These are phyloP conservation scores for Vulpes ferrilata DNA, from an alignment of 2,113 vertebrate genomes.

Conservation along the genomic window DNA sequence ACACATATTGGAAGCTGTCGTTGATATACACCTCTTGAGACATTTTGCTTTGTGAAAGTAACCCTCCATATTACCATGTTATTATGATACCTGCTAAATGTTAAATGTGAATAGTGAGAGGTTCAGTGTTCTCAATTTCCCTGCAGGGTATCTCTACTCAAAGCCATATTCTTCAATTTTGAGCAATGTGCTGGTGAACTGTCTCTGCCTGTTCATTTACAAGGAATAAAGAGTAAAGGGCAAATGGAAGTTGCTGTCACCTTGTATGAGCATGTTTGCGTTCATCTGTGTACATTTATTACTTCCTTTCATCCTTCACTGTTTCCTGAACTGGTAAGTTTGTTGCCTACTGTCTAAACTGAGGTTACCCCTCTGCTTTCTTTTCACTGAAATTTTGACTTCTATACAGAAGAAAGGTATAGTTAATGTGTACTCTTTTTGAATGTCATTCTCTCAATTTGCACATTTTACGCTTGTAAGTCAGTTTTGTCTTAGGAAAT, in stretches of 20 bases:
- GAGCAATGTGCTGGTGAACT: constrained; percentile 92
- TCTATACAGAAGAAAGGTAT: background rate
- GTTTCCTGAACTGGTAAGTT: constrained; percentile 93
- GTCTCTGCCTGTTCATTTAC: constrained; percentile 90
- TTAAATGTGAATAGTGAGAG: background rate
- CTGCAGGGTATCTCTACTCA: constrained; percentile 90
- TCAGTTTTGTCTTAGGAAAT: constrained; percentile 28
- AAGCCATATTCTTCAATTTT: constrained; percentile 92
- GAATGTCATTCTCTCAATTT: background rate
- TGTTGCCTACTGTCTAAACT: background rate
- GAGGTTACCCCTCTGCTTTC: background rate
- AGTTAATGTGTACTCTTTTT: background rate
- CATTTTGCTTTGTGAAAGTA: constrained; percentile 47
- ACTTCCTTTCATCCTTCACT: constrained; percentile 88
- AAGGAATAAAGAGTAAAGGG: constrained; percentile 88
- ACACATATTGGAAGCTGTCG: background rate
- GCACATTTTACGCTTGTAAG: background rate
- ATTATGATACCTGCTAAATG: background rate
- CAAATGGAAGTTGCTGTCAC: constrained; percentile 89
- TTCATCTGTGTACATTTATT: constrained; percentile 93
- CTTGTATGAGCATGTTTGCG: constrained; percentile 93
- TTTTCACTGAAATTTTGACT: constrained; percentile 38
- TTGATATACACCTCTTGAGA: background rate
- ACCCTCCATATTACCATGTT: background rate
- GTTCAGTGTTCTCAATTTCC: constrained; percentile 37